Evolutionary conservation across 2,888 invertebrate species (phyloP), one percentile per base, ranked within the genome.

Genomic region (Patella depressa): DNA sequence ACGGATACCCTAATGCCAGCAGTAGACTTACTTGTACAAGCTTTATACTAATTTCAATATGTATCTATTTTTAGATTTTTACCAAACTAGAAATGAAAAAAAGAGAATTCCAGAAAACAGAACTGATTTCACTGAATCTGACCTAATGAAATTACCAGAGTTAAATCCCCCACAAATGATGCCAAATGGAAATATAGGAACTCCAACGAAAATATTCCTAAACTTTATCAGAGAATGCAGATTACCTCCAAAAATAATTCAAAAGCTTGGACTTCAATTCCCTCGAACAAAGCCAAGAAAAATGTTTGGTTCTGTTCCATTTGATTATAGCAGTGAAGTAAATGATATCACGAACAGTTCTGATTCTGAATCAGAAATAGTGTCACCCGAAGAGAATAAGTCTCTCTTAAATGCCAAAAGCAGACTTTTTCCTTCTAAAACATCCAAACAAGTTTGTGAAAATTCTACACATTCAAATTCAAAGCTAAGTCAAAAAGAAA

Each of bases 141-240:
- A 91, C 80, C 81, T 92, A 12, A 59, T 85, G n/a, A 82, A 78
- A 71, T 80, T 91, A 17, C 85, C 86, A 76, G 91, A 91, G 79
- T 81, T 91, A 71, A 83, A 88, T 57, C 91, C 91, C 11, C 90
- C 91, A 55, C 83, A 85, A 72, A 80, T 92, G 3, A 92, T 93
- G 92, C 93, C 93, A 5, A 85, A 93, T 79, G 94, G 94, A 53
- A 94, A 94, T 88, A 93, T 94, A 65, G 94, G 94, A 7, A 93
- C 93, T 3, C 92, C 93, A 3, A 93, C 93, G 12, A 84, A 82
- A 54, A 85, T 91, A 79, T 93, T 94, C 84, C 82, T 93, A 74
- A 86, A 90, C 12, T 86, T 91, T 59, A 93, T 94, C 4, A 86
- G 88, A 59, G 86, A 89, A 53, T 93, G 93, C 83, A 82, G 90